Evolutionary conservation across 2,113 vertebrate genomes (phyloP).

Genomic region (Piprites chloris): DNA sequence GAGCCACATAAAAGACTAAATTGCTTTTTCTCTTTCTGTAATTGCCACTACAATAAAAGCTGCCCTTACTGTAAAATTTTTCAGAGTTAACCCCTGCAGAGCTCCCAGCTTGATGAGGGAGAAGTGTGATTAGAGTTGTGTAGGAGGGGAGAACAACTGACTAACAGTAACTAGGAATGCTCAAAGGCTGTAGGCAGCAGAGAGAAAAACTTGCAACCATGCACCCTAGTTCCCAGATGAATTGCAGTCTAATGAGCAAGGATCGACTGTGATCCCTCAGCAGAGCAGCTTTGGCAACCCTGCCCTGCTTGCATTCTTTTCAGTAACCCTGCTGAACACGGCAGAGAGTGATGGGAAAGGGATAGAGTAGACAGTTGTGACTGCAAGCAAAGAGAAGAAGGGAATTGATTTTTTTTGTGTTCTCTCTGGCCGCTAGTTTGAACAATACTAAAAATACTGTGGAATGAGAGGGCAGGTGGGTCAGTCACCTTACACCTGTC

Average conservation of each 20-base stretch:
- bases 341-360: not conserved
- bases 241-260: not conserved
- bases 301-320: not conserved
- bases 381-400: not conserved
- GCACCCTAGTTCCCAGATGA: not conserved
- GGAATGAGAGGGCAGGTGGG: not conserved
- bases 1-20: constrained; percentile 40
- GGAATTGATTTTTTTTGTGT: not conserved
- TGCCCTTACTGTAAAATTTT: constrained; percentile 37
- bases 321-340: not conserved
- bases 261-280: not conserved
- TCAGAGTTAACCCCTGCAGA: constrained; percentile 31
- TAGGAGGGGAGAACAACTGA: not conserved
- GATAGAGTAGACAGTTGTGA: not conserved
- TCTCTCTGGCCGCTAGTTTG: not conserved
- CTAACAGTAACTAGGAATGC: not conserved
- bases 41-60: constrained; percentile 48
- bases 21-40: constrained; percentile 55
- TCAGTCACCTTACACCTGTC: not conserved
- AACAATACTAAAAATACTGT: not conserved
- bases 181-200: not conserved
- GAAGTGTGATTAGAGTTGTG: constrained; percentile 8
- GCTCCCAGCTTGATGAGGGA: not conserved
- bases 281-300: not conserved
- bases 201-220: not conserved